Evolutionary conservation across 2,888 invertebrate species (phyloP).

Genomic region (Sesia apiformis): DNA sequence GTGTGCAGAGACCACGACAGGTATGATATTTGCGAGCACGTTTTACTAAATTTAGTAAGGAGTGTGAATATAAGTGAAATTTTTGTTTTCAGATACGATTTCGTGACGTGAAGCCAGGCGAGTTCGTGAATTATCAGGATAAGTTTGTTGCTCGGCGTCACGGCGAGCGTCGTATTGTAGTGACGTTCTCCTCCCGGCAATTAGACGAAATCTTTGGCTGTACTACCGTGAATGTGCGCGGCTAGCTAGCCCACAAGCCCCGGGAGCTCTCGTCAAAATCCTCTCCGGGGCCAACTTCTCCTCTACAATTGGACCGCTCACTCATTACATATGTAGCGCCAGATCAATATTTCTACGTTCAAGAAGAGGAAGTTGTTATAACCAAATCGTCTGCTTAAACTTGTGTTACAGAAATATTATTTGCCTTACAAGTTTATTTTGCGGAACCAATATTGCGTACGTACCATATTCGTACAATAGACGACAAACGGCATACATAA

Average conservation of each 20-base stretch:
- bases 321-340: conserved; percentile 46
- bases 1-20: conserved; percentile 76
- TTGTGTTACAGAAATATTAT: neutral
- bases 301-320: conserved; percentile 52
- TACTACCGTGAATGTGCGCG: conserved; percentile 67
- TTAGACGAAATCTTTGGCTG: conserved; percentile 78
- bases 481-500: neutral
- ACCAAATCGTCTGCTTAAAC: neutral
- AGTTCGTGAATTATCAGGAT: conserved; percentile 76
- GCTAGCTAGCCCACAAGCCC: conserved; percentile 65
- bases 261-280: conserved; percentile 46
- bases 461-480: neutral
- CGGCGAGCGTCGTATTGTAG: conserved; percentile 78
- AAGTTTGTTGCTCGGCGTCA: conserved; percentile 73
- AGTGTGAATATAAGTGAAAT: neutral
- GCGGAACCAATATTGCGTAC: no score
- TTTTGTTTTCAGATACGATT: conserved; percentile 47
- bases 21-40: conserved; percentile 23
- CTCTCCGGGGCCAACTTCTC: conserved; percentile 49
- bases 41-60: neutral
- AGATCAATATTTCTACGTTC: conserved; percentile 51
- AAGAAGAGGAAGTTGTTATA: conserved; percentile 58
- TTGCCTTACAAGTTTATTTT: no score
- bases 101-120: conserved; percentile 78
- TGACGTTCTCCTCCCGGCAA: conserved; percentile 78